Base-by-base conservation (phyloP, 2,797 vertebrate genomes). In the Microchirus variegatus region DNA sequence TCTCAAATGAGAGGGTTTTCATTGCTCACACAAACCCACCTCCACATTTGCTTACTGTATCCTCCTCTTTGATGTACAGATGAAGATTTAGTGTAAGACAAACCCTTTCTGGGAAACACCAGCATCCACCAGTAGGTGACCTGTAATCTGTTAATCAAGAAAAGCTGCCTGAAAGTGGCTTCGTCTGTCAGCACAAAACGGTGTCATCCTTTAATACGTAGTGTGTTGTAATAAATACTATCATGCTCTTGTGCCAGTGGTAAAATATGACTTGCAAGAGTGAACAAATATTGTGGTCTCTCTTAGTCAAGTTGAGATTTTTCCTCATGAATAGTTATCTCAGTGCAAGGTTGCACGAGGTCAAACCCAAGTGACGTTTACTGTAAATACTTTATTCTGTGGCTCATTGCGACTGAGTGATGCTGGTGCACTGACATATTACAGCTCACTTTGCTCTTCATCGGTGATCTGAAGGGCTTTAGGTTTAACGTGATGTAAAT, bases 21-120 rank as follows among this genome's bases (percentile, higher is more conserved):
- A 5, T 76, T 81, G 78, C 91, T 89, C 86, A 83, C 69, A 72
- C 54, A 81, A 89, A 88, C 83, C 83, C 83, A 85, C 85, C 86
- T 87, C 78, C 70, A 63, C 79, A 84, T 74, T 78, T 69, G 67
- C 53, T 22, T 72, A 70, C 79, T 76, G 46, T 67, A 84, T 87
- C 78, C 70, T 74, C 73, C 36, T 31, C 81, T 90, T 93, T 92
- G 89, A 91, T 90, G 90, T 15, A 16, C 45, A 75, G 70, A 84
- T 76, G 55, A 78, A 62, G 72, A 81, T 80, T n/a, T 22, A 67
- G 49, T 54, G 48, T 66, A 60, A 71, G 59, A 55, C 55, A 18
- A 78, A 36, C 65, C 67, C 52, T 36, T 63, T 78, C 63, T 51
- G 53, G 53, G 48, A 17, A 59, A 70, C 62, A 52, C 46, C 15